A percentile compares a stretch with the other conserved stretches of the same genome.
phyloP scores from a whole-genome alignment of 2,113 vertebrate species.

The Ophthalmolycus amberensis region DNA sequence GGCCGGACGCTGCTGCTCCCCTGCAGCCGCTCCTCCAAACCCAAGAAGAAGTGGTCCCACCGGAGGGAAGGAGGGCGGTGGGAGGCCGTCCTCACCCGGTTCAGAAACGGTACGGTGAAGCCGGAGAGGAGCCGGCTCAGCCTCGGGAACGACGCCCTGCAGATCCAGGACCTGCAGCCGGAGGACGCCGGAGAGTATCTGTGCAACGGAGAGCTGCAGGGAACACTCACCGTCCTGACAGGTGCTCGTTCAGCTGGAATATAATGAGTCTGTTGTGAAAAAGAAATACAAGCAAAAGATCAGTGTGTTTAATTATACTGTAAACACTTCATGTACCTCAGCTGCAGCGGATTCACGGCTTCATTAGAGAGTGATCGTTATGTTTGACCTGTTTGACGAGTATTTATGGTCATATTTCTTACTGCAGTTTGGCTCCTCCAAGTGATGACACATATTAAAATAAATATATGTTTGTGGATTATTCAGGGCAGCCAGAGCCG shows the following conservation, averaged over 20 bases:
- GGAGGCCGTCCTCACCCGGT: conserved; percentile 61
- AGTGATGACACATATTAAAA: no score
- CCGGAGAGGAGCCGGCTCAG: conserved; percentile 55
- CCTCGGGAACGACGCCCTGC: conserved; percentile 53
- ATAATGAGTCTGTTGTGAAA: no score
- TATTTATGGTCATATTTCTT: no score
- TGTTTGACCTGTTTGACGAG: no score
- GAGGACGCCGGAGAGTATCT: conserved; percentile 67
- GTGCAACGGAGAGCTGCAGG: conserved; percentile 62
- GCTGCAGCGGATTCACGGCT: no score
- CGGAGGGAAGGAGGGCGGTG: neutral
- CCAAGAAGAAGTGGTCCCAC: conserved; percentile 61
- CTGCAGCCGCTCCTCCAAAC: conserved; percentile 51
- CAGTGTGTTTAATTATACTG: neutral
- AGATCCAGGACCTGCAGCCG: conserved; percentile 68
- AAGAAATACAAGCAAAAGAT: neutral
- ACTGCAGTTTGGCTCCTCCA: no score
- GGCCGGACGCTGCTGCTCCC: conserved; percentile 75
- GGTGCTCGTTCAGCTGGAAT: conserved; percentile 25
- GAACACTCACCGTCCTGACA: conserved; percentile 45
- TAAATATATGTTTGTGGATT: neutral
- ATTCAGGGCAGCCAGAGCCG: neutral
- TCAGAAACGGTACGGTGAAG: conserved; percentile 60
- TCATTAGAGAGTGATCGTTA: no score
- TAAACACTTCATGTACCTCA: no score